phyloP scores from a whole-genome alignment of 2,113 vertebrate species.

The Mellivora capensis region DNA sequence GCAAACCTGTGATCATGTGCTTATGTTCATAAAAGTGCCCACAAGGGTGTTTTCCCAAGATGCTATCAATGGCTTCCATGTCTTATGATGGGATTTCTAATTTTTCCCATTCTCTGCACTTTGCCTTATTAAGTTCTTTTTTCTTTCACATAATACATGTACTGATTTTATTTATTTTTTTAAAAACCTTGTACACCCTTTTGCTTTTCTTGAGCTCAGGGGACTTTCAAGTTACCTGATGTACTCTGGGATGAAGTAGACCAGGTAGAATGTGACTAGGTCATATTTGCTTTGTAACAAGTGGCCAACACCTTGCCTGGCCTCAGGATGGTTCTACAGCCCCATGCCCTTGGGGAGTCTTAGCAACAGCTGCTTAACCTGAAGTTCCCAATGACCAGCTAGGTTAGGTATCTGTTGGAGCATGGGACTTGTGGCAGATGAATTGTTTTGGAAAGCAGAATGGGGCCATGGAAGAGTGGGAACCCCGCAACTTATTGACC shows the following conservation, averaged over 20 bases:
- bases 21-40: not conserved
- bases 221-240: not conserved
- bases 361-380: not conserved
- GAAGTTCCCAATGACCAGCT: not conserved
- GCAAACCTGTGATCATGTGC: not conserved
- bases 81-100: not conserved
- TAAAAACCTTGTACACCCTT: not conserved
- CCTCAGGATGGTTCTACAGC: not conserved
- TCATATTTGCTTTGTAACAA: not conserved
- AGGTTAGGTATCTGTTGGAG: not conserved
- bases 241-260: not conserved
- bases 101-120: not conserved
- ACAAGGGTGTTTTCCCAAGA: not conserved
- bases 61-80: not conserved
- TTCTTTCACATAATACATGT: not conserved
- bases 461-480: not conserved
- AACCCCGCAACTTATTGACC: not conserved
- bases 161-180: not conserved
- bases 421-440: not conserved
- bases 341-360: not conserved
- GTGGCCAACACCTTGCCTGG: not conserved
- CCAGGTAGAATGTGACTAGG: not conserved
- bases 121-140: not conserved
- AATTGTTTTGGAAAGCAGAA: conserved; percentile 22
- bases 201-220: not conserved